phyloP scores from a whole-genome alignment of 2,113 vertebrate species.

The Anguilla japonica region DNA sequence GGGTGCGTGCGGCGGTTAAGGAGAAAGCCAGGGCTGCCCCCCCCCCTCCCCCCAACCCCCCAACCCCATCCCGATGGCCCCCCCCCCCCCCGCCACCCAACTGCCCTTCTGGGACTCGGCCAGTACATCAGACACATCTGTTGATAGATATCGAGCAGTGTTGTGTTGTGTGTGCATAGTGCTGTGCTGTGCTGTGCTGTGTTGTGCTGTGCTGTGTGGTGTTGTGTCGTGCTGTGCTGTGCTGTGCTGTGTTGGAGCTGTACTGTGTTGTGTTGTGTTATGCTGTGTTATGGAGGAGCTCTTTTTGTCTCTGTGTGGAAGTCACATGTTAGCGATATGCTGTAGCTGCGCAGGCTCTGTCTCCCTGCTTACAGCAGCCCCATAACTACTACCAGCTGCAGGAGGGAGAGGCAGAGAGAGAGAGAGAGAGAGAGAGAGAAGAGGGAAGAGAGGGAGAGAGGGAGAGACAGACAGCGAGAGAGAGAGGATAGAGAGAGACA shows the following conservation, averaged over 20 bases:
- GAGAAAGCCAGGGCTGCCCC: neutral
- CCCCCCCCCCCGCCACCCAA: neutral
- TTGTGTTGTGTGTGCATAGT: neutral
- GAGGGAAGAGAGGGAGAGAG: conserved; percentile 27
- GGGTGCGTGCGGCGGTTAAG: neutral
- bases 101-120: neutral
- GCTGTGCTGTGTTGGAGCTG: too few species aligned
- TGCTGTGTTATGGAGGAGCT: neutral
- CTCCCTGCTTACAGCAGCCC: conserved; percentile 54
- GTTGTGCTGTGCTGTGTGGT: too few species aligned
- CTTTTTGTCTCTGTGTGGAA: neutral
- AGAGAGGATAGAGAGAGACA: conserved; percentile 21
- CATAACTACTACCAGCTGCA: conserved; percentile 77
- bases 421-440: conserved; percentile 32
- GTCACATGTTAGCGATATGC: neutral
- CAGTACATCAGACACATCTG: neutral
- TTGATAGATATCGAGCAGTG: neutral
- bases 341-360: neutral
- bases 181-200: neutral
- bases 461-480: conserved; percentile 19
- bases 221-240: neutral
- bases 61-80: too few species aligned
- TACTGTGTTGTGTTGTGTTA: neutral
- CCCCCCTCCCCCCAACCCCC: neutral
- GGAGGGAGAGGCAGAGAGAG: conserved; percentile 37